Evolutionary conservation across 1,140 invertebrate species (phyloP), one percentile per base, ranked within the genome.

Genomic region (Leptestheria dahalacensis): DNA sequence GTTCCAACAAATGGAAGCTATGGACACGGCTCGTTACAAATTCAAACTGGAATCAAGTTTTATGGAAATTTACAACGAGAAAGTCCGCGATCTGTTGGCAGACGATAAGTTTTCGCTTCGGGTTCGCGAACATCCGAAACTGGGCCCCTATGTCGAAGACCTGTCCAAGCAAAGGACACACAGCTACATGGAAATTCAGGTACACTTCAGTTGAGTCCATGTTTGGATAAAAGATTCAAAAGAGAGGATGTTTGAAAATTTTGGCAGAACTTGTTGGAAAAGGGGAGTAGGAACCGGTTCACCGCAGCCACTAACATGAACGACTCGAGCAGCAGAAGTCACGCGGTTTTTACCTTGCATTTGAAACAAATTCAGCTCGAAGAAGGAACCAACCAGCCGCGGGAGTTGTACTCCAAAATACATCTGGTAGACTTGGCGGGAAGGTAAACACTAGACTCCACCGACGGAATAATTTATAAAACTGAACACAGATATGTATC

Each of bases 1-100:
- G 33, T 41, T 41, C 33, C 33, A 9, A 41, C 6, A 41, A 15
- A 6, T 41, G 33, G 6, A 41, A 41, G 33, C 33, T 6, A 9
- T 41, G 6, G 33, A 41, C 15, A 15, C 33, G 6, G 6, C 15
- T 9, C 6, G 33, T 9, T 41, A 41, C 33, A 41, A 41, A 15
- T 41, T 41, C 33, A 41, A 41, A 41, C 6, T 15, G 6, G 33
- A 41, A 41, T 6, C 33, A 15, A 73, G 74, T 4, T 77, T 76
- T 64, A 62, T 77, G 11, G 76, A 77, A 51, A 87, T 98, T 2
- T 98, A 97, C 68, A 98, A 98, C 73, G 94, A 98, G 73, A 85
- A 86, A 71, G 92, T 98, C 0, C 82, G 88, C 69, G 93, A 97
- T 73, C 72, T 97, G 20, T 69, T 97, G 0, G 82, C 82, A 2